phyloP scores from a whole-genome alignment of 1,140 invertebrate species.

The Ips nitidus region DNA sequence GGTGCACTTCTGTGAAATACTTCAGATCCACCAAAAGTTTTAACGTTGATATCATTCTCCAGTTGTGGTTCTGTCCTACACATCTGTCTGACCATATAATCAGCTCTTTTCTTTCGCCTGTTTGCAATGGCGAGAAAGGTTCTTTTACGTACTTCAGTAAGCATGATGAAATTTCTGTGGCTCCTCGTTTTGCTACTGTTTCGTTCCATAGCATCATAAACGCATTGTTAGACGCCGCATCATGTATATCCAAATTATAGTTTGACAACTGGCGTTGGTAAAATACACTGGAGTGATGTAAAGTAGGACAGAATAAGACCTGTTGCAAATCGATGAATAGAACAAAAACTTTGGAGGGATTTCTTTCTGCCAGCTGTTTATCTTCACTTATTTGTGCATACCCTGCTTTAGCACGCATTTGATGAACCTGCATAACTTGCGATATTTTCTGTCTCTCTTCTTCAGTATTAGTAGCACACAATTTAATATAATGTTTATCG shows the following conservation, averaged over 20 bases:
- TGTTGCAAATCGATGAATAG: conserved; percentile 23
- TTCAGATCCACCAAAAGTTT: neutral
- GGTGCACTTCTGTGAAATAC: conserved; percentile 9
- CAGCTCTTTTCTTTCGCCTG: conserved; percentile 14
- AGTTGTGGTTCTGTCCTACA: conserved; percentile 15
- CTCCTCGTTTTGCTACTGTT: conserved; percentile 18
- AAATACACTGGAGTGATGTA: conserved; percentile 15
- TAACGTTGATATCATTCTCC: conserved; percentile 1
- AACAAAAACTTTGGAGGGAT: neutral
- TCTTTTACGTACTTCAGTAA: conserved; percentile 12
- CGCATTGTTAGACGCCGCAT: conserved; percentile 1
- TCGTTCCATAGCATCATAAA: conserved; percentile 29
- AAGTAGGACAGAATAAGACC: conserved; percentile 24
- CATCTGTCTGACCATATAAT: conserved; percentile 26
- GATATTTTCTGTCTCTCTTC: conserved; percentile 8
- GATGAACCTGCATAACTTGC: conserved; percentile 14
- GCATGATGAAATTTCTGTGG: conserved; percentile 18
- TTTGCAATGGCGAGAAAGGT: neutral
- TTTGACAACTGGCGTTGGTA: conserved; percentile 22
- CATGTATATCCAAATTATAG: conserved; percentile 20
- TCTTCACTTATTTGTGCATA: conserved; percentile 2
- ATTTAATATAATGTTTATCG: conserved; percentile 2
- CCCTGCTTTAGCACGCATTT: conserved; percentile 4
- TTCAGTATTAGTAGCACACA: neutral
- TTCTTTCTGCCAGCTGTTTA: neutral